Evolutionary conservation across 2,797 vertebrate species (phyloP).

Genomic region (Ceryle rudis): DNA sequence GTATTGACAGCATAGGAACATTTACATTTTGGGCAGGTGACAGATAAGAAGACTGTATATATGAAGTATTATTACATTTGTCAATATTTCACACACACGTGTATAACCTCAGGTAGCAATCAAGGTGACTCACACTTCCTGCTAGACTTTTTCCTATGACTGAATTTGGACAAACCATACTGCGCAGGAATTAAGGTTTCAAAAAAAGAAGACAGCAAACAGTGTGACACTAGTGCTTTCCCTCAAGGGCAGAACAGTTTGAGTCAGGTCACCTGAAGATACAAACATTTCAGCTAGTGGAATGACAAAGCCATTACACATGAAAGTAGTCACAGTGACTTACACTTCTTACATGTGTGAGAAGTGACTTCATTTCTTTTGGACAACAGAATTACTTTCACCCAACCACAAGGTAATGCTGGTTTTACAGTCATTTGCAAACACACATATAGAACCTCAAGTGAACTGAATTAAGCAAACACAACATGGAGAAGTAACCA

Average conservation of each 20-base stretch:
- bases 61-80: not conserved
- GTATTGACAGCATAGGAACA: not conserved
- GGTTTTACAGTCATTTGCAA: rapidly evolving
- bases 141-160: not conserved
- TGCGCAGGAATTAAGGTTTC: not conserved
- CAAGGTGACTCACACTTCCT: not conserved
- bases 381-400: not conserved
- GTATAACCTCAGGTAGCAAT: not conserved
- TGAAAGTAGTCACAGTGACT: not conserved
- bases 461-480: not conserved
- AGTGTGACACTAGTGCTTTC: not conserved
- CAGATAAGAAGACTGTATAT: not conserved
- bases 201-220: not conserved
- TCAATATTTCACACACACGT: not conserved
- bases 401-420: not conserved
- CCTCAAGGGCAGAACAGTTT: not conserved
- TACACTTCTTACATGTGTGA: too few species aligned
- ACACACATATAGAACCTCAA: not conserved
- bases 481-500: not conserved
- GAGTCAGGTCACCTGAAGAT: not conserved
- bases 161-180: not conserved
- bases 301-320: not conserved
- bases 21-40: not conserved
- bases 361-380: not conserved
- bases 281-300: not conserved